These are phyloP conservation scores for Rhagium mordax DNA, from an alignment of 2,888 invertebrate species.

Conservation along the genomic window DNA sequence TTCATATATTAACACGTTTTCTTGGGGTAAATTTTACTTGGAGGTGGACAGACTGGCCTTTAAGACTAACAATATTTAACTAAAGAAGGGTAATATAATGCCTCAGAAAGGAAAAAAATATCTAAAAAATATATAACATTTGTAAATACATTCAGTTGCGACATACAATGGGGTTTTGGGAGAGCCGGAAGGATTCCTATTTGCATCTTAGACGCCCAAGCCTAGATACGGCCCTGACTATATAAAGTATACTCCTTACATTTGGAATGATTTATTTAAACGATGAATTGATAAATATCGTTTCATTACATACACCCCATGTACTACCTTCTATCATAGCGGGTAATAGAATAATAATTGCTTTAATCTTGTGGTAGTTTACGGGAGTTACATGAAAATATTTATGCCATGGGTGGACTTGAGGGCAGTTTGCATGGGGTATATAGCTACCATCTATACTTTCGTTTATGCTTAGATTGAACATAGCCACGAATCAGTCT, in stretches of 20 bases:
- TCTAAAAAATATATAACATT: neutral
- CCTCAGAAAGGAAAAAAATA: neutral
- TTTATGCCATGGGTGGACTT: neutral
- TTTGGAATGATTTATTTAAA: neutral
- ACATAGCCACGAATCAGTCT: neutral
- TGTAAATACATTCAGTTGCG: neutral
- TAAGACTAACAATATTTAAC: neutral
- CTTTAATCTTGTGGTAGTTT: neutral
- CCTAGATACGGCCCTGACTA: too few species aligned
- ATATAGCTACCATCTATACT: neutral
- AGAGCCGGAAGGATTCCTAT: too few species aligned
- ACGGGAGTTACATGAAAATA: neutral
- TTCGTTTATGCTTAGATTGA: neutral
- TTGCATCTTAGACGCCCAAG: too few species aligned
- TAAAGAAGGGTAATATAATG: neutral
- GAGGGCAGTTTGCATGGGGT: neutral
- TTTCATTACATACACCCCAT: too few species aligned
- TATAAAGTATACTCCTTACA: neutral
- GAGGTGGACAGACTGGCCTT: neutral
- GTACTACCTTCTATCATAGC: too few species aligned
- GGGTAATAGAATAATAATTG: too few species aligned
- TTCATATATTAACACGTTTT: too few species aligned
- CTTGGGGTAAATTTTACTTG: neutral
- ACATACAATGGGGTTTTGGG: too few species aligned
- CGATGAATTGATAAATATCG: neutral